Percentiles rank a stretch among this genome's conserved stretches.
Evolutionary conservation across 1,140 invertebrate species (phyloP).

Genomic region (Drosophila trapezifrons): DNA sequence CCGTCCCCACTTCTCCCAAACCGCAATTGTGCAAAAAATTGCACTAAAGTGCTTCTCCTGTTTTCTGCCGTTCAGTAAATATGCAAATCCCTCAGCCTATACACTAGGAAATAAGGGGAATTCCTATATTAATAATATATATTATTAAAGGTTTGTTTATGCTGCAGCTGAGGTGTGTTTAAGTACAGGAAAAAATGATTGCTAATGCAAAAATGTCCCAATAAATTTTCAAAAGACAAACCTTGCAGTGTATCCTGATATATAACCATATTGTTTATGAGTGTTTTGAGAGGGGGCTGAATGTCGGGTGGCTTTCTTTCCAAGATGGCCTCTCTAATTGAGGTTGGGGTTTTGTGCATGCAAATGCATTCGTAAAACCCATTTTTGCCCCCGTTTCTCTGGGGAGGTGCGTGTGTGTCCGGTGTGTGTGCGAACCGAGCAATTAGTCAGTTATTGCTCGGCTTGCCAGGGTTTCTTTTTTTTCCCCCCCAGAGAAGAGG

Average conservation of each 20-base stretch:
- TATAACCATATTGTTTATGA: slow-evolving; percentile 50
- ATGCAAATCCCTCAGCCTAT: slow-evolving; percentile 47
- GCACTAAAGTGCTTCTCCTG: slow-evolving; percentile 58
- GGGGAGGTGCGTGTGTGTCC: slow-evolving; percentile 30
- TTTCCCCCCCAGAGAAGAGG: background rate
- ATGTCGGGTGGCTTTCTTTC: slow-evolving; percentile 24
- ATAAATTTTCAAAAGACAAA: background rate
- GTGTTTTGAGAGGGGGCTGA: slow-evolving; percentile 1
- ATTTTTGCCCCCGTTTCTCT: slow-evolving; percentile 3
- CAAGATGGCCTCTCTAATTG: slow-evolving; percentile 63
- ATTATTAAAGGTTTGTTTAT: no score
- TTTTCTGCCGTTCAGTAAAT: slow-evolving; percentile 14
- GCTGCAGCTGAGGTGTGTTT: no score
- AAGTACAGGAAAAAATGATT: no score
- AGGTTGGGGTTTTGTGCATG: slow-evolving; percentile 62
- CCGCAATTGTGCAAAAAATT: slow-evolving; percentile 54
- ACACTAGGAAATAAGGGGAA: slow-evolving; percentile 12
- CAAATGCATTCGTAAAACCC: slow-evolving; percentile 55
- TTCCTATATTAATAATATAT: no score
- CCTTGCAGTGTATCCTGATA: slow-evolving; percentile 37
- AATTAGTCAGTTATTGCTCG: slow-evolving; percentile 79
- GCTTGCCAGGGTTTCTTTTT: slow-evolving; percentile 10
- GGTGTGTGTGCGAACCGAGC: slow-evolving; percentile 60
- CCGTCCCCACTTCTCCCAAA: background rate
- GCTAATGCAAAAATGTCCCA: no score